These are phyloP conservation scores for Mesembrinibis cayennensis DNA, from an alignment of 2,113 vertebrate species.

Conservation along the genomic window DNA sequence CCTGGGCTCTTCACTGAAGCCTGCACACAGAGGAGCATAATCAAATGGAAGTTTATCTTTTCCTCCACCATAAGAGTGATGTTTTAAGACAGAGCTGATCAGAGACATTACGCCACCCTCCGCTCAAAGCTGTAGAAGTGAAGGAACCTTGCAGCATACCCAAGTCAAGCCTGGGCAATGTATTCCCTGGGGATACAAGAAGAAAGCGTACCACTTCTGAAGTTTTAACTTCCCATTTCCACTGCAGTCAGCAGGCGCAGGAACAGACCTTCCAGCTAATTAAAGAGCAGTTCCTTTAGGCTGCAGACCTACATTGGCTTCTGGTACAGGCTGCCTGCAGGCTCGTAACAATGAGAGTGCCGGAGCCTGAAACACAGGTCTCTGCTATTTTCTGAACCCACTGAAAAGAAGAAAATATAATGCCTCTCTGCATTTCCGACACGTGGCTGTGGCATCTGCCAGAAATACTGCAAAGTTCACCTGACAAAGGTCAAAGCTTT, in stretches of 20 bases:
- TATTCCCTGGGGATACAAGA: fast-evolving
- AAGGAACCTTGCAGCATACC: neutral
- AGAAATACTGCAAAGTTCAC: neutral
- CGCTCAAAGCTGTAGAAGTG: neutral
- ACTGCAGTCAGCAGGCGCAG: neutral
- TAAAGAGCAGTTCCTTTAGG: neutral
- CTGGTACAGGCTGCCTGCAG: neutral
- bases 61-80: neutral
- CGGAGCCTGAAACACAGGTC: neutral
- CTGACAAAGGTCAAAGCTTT: neutral
- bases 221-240: neutral
- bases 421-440: neutral
- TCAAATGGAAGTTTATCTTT: neutral
- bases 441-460: neutral
- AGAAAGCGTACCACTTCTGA: neutral
- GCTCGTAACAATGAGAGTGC: neutral
- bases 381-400: neutral
- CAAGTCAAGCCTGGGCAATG: neutral
- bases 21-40: neutral
- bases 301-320: neutral
- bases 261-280: neutral
- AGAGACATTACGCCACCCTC: neutral
- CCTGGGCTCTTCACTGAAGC: neutral
- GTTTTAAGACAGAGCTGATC: neutral
- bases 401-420: neutral